phyloP scores from a whole-genome alignment of 2,113 vertebrate genomes.

The Gallinago jamesoni region DNA sequence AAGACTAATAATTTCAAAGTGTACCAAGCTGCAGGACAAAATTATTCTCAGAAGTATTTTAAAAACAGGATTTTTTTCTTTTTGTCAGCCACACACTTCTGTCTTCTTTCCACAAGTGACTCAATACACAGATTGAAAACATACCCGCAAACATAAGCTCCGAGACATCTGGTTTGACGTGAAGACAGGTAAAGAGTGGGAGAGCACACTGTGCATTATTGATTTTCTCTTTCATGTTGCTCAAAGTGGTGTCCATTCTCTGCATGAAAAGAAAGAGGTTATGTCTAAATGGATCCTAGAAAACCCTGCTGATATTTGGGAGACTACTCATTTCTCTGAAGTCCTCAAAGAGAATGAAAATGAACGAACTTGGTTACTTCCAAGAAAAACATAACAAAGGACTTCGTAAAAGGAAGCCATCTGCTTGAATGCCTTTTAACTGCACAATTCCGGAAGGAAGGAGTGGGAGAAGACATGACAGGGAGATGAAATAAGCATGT shows the following conservation, averaged over 20 bases:
- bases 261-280: conserved; percentile 54
- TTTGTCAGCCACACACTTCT: not conserved
- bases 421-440: not conserved
- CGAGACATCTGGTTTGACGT: conserved; percentile 96
- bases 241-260: conserved; percentile 93
- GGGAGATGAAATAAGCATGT: not conserved
- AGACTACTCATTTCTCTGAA: not conserved
- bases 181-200: conserved; percentile 95
- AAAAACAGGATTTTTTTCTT: fast-evolving
- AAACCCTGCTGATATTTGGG: not conserved
- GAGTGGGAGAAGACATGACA: not conserved
- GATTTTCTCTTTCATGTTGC: conserved; percentile 87
- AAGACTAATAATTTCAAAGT: not conserved
- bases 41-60: not conserved
- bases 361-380: not conserved
- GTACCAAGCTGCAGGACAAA: not conserved
- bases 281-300: not conserved
- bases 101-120: not conserved
- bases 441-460: not conserved
- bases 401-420: not conserved
- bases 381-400: not conserved
- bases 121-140: not conserved
- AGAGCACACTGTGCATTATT: conserved; percentile 84
- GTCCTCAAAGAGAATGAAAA: not conserved
- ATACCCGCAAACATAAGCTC: conserved; percentile 98